Percentiles rank a stretch among this genome's conserved stretches.
phyloP scores from a whole-genome alignment of 2,113 vertebrate genomes.

The Phaethon lepturus region DNA sequence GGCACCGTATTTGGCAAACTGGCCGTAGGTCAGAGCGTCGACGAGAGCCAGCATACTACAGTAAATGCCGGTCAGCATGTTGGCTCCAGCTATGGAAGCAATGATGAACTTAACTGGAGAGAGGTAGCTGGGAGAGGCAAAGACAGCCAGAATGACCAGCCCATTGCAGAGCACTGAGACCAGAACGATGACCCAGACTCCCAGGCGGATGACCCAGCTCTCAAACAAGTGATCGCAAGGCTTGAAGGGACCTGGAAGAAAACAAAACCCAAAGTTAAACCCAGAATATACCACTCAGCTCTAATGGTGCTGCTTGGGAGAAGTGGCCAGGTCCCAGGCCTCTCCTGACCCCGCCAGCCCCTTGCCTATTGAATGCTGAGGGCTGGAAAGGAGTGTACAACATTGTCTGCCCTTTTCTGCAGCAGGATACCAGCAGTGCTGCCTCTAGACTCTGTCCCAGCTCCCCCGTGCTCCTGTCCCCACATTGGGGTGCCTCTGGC shows the following conservation, averaged over 20 bases:
- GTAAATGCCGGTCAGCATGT: constrained; percentile 86
- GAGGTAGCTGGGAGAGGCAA: constrained; percentile 82
- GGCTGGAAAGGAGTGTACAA: background rate
- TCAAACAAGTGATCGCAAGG: constrained; percentile 92
- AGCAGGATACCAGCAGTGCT: background rate
- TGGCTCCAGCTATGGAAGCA: constrained; percentile 89
- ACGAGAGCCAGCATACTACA: constrained; percentile 87
- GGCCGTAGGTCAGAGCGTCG: constrained; percentile 87
- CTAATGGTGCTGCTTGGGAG: background rate
- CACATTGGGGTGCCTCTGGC: background rate
- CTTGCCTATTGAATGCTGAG: background rate
- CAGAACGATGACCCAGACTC: constrained; percentile 87
- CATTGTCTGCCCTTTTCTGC: background rate
- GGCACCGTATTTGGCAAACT: constrained; percentile 85
- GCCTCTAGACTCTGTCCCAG: background rate
- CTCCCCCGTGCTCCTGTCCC: background rate
- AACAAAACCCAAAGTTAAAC: background rate
- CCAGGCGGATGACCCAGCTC: constrained; percentile 93
- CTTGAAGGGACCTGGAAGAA: constrained; percentile 89
- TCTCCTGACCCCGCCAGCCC: background rate
- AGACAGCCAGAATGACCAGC: constrained; percentile 86
- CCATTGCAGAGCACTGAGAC: constrained; percentile 87
- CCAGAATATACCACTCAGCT: background rate
- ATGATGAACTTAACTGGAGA: constrained; percentile 89
- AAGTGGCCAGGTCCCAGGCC: background rate